A percentile compares a stretch with the other conserved stretches of the same genome.
phyloP scores from a whole-genome alignment of 2,113 vertebrate genomes.

The Catharus fuscescens region DNA sequence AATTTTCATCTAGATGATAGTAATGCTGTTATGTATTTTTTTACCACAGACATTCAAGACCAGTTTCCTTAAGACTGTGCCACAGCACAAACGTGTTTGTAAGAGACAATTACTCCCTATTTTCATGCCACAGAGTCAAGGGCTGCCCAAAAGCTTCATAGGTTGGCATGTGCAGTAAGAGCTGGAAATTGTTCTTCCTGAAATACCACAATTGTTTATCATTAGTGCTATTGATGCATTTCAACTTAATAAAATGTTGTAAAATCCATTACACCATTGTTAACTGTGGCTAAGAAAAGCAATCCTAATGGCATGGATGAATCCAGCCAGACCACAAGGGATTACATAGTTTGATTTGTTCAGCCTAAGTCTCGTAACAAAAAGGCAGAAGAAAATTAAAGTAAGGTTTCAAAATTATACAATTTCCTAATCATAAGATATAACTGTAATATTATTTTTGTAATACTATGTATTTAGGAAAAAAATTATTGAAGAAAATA shows the following conservation, averaged over 20 bases:
- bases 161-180: neutral
- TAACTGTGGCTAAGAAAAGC: slow-evolving; percentile 58
- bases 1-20: neutral
- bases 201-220: slow-evolving; percentile 46
- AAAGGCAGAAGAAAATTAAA: neutral
- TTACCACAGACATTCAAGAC: neutral
- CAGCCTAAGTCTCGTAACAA: neutral
- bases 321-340: slow-evolving; percentile 20
- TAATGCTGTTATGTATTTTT: neutral
- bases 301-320: slow-evolving; percentile 27
- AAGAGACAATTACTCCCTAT: neutral
- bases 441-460: neutral
- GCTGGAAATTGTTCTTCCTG: slow-evolving; percentile 33
- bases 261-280: slow-evolving; percentile 24
- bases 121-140: neutral
- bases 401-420: neutral
- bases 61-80: neutral
- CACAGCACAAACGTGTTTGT: neutral
- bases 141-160: neutral
- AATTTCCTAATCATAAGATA: neutral
- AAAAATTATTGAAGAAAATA: neutral
- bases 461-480: neutral
- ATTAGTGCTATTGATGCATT: slow-evolving; percentile 30
- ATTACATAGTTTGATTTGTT: slow-evolving; percentile 3
- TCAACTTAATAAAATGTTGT: slow-evolving; percentile 60